Evolutionary conservation across 2,113 vertebrate species (phyloP).

Genomic region (Cebidichthys violaceus): DNA sequence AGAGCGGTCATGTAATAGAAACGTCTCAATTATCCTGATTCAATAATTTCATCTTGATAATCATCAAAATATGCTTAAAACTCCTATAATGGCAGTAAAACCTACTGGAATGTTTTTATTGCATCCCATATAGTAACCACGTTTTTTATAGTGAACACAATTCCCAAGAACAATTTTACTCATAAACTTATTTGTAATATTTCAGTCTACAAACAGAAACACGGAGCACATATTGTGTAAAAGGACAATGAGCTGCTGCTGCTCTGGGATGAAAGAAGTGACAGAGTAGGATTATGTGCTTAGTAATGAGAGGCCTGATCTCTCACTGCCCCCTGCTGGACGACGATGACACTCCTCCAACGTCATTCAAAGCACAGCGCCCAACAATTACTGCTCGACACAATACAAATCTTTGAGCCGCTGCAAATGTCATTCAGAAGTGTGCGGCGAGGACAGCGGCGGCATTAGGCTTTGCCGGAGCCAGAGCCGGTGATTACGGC

Average conservation of each 20-base stretch:
- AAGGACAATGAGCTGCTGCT: not conserved
- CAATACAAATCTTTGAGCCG: slow-evolving; percentile 49
- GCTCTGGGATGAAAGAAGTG: not conserved
- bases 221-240: not conserved
- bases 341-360: not conserved
- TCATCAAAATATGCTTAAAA: not conserved
- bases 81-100: not conserved
- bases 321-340: slow-evolving; percentile 71
- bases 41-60: no score
- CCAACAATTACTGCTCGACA: slow-evolving; percentile 41
- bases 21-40: no score
- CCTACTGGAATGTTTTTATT: not conserved
- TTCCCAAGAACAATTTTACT: not conserved
- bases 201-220: not conserved
- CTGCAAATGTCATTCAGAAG: slow-evolving; percentile 67
- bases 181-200: not conserved
- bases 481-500: slow-evolving; percentile 61
- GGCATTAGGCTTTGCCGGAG: slow-evolving; percentile 39
- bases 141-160: no score
- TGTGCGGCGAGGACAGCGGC: slow-evolving; percentile 1
- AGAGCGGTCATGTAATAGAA: no score
- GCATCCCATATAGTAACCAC: no score
- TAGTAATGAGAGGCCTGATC: not conserved
- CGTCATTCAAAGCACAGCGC: slow-evolving; percentile 23
- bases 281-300: not conserved